A percentile compares a stretch with the other conserved stretches of the same genome.
phyloP scores from a whole-genome alignment of 2,888 invertebrate species.

The Lepidonotus clava region DNA sequence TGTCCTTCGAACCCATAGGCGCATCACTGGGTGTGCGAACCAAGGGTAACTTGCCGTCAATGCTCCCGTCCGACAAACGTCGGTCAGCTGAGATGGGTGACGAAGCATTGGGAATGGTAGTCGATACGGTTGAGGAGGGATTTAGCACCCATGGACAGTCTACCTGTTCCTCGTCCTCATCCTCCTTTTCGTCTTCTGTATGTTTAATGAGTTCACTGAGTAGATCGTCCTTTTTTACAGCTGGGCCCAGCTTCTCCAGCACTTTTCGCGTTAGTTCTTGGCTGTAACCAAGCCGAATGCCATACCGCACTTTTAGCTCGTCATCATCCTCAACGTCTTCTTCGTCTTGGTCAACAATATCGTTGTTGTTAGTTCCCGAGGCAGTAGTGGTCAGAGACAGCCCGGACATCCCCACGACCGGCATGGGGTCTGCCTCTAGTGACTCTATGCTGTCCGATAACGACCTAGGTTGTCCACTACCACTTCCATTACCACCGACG shows the following conservation, averaged over 20 bases:
- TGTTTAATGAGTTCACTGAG: conserved; percentile 21
- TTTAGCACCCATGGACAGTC: background rate
- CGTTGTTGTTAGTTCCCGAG: no score
- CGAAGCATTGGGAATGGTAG: background rate
- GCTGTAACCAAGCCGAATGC: conserved; percentile 42
- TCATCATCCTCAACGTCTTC: background rate
- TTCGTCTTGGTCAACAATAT: no score
- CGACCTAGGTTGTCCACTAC: background rate
- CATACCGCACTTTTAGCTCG: background rate
- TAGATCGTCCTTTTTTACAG: conserved; percentile 11
- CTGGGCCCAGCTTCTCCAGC: conserved; percentile 43
- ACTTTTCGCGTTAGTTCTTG: conserved; percentile 3
- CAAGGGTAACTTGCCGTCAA: background rate
- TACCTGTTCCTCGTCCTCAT: background rate
- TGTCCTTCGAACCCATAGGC: background rate
- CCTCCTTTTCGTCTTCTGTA: background rate
- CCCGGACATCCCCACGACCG: background rate
- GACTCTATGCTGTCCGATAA: no score
- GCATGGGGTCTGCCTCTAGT: background rate
- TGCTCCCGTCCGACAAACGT: background rate
- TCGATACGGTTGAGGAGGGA: background rate
- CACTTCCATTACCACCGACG: background rate
- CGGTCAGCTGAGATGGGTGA: no score
- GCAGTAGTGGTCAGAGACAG: no score
- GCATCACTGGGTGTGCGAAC: background rate